These are phyloP conservation scores for Mareca strepera DNA, from an alignment of 2,797 vertebrate genomes.

Conservation along the genomic window DNA sequence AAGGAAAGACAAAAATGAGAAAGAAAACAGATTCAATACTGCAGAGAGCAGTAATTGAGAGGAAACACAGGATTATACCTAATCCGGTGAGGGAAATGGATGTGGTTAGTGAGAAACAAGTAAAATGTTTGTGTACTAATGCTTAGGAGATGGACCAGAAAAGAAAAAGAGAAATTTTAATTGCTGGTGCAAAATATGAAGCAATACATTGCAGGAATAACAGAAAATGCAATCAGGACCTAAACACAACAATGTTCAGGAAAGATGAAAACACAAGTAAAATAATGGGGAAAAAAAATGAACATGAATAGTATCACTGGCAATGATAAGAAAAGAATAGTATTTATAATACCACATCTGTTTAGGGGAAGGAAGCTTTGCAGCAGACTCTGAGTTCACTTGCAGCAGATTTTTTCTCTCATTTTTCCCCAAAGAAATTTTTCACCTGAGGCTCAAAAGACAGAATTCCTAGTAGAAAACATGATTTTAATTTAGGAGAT, in stretches of 20 bases:
- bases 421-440: neutral
- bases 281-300: neutral
- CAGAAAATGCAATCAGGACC: neutral
- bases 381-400: neutral
- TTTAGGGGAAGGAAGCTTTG: neutral
- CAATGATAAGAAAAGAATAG: neutral
- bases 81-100: conserved; percentile 20
- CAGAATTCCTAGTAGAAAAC: neutral
- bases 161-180: conserved; percentile 26
- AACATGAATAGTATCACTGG: neutral
- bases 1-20: neutral
- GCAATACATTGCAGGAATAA: neutral
- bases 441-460: neutral
- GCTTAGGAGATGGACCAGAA: neutral
- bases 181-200: conserved; percentile 17
- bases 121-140: conserved; percentile 27
- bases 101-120: conserved; percentile 37
- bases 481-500: neutral
- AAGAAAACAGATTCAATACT: neutral
- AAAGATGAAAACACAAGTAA: neutral
- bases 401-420: neutral
- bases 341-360: neutral
- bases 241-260: rapidly evolving
- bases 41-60: conserved; percentile 8
- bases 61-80: conserved; percentile 36